Evolutionary conservation across 2,113 vertebrate genomes (phyloP), one percentile per base, ranked within the genome.

Genomic region (Dipodomys stephensi): DNA sequence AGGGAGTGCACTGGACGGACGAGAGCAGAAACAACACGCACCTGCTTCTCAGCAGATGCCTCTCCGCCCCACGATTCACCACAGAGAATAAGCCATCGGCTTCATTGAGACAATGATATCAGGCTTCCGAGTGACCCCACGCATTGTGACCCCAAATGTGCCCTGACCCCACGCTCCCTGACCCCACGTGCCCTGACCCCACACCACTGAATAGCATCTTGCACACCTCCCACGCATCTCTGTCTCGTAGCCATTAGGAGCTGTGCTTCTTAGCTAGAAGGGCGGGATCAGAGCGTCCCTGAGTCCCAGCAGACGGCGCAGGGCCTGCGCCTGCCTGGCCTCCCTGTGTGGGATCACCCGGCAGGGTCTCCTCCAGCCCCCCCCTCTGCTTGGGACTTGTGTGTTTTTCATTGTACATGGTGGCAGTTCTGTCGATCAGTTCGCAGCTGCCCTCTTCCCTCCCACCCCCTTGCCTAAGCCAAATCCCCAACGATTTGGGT

Each of bases 241-340:
- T 65, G 80, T 80, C 81, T 57, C 62, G 90, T 10, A 93, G 88
- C 12, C 88, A 86, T 2, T 10, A 80, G 93, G 28, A 35, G 62
- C 25, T 68, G 82, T 13, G 6, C 72, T 85, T 94, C 83, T 84
- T 32, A 71, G 74, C 74, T 35, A 64, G 79, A 46, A 83, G 35
- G 7, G 74, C 28, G 25, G 1, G 2, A 16, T 7, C 49, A 11
- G 49, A 53, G 49, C 12, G 49, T 53, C 49, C 49, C 49, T 53
- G 49, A 53, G 12, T 53, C 49, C 49, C 49, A 2, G 12, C 9
- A 7, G 49, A 13, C 49, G 49, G 53, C 13, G 53, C 53, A 13
- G 53, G 16, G 15, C 53, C 53, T 57, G 53, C 13, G 39, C 39
- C 39, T 39, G 39, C 39, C 39, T 39, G 39, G 39, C 39, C 39